Evolutionary conservation across 2,888 invertebrate genomes (phyloP), one percentile per base, ranked within the genome.

Genomic region (Chloromyia formosa): DNA sequence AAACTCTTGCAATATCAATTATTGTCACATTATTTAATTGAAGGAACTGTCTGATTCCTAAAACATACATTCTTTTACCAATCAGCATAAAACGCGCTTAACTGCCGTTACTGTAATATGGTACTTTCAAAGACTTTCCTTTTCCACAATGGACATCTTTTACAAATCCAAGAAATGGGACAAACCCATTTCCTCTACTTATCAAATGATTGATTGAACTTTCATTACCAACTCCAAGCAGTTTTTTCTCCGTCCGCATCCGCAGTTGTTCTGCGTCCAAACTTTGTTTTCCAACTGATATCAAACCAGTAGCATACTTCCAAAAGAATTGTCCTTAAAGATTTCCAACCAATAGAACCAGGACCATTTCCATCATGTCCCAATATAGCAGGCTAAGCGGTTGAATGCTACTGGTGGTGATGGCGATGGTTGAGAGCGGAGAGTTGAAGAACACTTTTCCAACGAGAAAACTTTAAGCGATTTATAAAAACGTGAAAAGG

Each of bases 391-490:
- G 27, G 27, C 27, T 35, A 4, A 35, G n/a, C n/a, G 27, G 27
- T 35, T 7, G 27, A 35, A 35, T 35, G 27, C 7, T 35, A 4
- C 27, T 35, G 27, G 27, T 35, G 27, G 27, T 35, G 27, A 35
- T n/a, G 27, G 27, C 7, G 27, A n/a, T n/a, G 49, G 49, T n/a
- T n/a, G 14, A 3, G 49, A 10, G 10, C 49, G 16, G 10, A 49
- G 16, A 49, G 14, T n/a, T 10, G 18, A 56, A 18, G 18, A 18
- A 56, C 18, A 56, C 22, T 4, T 61, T 16, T n/a, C 27, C 14
- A 61, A 61, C 61, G 27, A 61, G 61, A 61, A 61, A 61, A 61
- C 61, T 61, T 61, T 61, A 61, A 61, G 61, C 61, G 61, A 61
- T 61, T 27, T 61, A 61, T 61, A 61, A 61, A 20, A 61, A 61